Percentiles rank a stretch among this genome's conserved stretches.
phyloP scores from a whole-genome alignment of 2,888 invertebrate species.

The Tholera decimalis region DNA sequence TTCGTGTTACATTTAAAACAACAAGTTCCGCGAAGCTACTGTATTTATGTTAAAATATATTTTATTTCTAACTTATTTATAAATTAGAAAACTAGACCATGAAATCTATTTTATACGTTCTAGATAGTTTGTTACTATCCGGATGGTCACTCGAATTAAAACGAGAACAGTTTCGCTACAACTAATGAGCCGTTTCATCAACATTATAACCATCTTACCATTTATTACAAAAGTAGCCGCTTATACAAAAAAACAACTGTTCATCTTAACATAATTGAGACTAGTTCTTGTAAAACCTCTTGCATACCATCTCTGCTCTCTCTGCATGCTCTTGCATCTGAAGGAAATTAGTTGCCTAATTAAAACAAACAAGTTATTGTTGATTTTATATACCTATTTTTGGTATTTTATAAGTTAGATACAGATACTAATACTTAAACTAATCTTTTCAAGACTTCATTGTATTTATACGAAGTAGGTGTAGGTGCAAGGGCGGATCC shows the following conservation, averaged over 20 bases:
- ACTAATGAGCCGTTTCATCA: slow-evolving; percentile 24
- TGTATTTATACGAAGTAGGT: too few relatives aligned
- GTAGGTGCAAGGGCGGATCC: too few relatives aligned
- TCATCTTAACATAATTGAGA: slow-evolving; percentile 29
- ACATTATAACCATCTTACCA: slow-evolving; percentile 1
- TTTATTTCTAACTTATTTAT: background rate
- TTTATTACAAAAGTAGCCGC: slow-evolving; percentile 1
- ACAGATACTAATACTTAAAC: too few relatives aligned
- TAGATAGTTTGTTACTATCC: slow-evolving; percentile 2
- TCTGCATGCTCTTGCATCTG: slow-evolving; percentile 1
- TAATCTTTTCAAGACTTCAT: too few relatives aligned
- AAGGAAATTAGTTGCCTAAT: slow-evolving; percentile 7
- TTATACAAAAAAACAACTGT: slow-evolving; percentile 9
- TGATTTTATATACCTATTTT: background rate
- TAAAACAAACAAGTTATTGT: slow-evolving; percentile 13
- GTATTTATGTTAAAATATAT: too few relatives aligned
- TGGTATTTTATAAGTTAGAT: background rate
- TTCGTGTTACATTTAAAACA: background rate
- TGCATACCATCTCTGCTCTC: too few relatives aligned
- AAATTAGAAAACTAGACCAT: background rate
- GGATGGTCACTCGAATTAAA: background rate
- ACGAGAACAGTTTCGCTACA: background rate
- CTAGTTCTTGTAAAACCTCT: slow-evolving; percentile 15
- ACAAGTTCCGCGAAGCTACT: too few relatives aligned
- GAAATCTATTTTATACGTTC: background rate